Base-by-base conservation (phyloP, 2,113 vertebrate species). In the Ochotona princeps region DNA sequence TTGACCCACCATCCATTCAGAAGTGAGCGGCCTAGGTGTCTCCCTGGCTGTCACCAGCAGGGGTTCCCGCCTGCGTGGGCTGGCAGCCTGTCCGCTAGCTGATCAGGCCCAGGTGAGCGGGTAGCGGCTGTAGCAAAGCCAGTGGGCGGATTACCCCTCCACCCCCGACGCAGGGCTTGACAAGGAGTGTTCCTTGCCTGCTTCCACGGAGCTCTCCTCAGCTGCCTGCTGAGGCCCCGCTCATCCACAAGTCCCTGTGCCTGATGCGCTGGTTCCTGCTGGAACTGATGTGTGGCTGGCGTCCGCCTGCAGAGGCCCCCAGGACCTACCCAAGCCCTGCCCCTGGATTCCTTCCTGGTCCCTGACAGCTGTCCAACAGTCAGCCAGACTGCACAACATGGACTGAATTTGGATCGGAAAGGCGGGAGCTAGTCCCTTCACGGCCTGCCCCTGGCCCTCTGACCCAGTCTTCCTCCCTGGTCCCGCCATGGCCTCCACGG, bases 171-270 rank as follows among this genome's bases (percentile, higher is more conserved):
- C 21, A 7, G 14, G 2, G 0, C 30, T 17, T 32, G 8, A 32
- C 4, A 0, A 49, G 49, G 25, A 60, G 7, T 2, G 20, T 7
- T n/a, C 12, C n/a, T 5, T 47, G 67, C 20, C 10, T 0, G 26
- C n/a, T 67, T 49, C 67, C 5, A 2, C 26, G 17, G 28, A 13
- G 67, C 21, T 30, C 60, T 44, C 21, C 60, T 44, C 21, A n/a
- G 72, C 23, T n/a, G 54, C 66, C 28, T n/a, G 63, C 32, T 25
- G 47, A 15, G 63, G 72, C 60, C 54, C 4, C 28, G 38, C 38
- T 54, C 67, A 13, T 9, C 60, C 57, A 12, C 2, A 18, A 35
- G 15, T 79, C 10, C 8, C 4, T 38, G 28, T 25, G 54, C 54
- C 21, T 54, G 30, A 5, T 18, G 23, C 28, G 44, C 38, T 66